These are phyloP conservation scores for Drosophila oshimai DNA, from an alignment of 1,140 invertebrate genomes.

Conservation along the genomic window DNA sequence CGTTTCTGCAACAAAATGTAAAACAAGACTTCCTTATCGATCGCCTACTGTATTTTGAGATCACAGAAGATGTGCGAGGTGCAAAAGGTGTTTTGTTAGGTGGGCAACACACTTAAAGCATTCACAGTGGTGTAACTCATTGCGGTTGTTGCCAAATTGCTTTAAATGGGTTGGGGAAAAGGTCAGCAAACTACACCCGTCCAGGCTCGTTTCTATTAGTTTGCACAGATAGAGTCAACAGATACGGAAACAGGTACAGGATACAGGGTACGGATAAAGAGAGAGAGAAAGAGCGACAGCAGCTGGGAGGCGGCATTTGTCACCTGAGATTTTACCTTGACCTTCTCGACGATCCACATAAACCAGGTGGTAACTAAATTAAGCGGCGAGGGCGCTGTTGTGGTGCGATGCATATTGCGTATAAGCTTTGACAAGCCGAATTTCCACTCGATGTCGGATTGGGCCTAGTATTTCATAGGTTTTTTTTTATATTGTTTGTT, in stretches of 20 bases:
- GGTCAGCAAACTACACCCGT: conserved; percentile 64
- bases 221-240: conserved; percentile 8
- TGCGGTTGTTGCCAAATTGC: conserved; percentile 82
- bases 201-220: conserved; percentile 45
- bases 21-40: neutral
- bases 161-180: conserved; percentile 83
- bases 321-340: conserved; percentile 85
- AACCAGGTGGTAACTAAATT: conserved; percentile 98
- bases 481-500: conserved; percentile 38
- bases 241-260: conserved; percentile 11
- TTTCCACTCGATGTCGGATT: conserved; percentile 99
- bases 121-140: conserved; percentile 40
- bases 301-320: conserved; percentile 22
- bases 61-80: conserved; percentile 18
- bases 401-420: conserved; percentile 98
- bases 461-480: conserved; percentile 87
- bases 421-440: conserved; percentile 99
- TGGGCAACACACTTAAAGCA: conserved; percentile 74
- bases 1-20: no score
- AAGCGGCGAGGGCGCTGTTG: conserved; percentile 97
- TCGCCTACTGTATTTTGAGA: conserved; percentile 3
- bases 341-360: conserved; percentile 90
- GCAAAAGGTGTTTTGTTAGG: conserved; percentile 16
- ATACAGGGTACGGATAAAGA: conserved; percentile 13
- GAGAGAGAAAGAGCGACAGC: conserved; percentile 15